Evolutionary conservation across 2,113 vertebrate species (phyloP), one percentile per base, ranked within the genome.

Genomic region (Myotis lucifugus): DNA sequence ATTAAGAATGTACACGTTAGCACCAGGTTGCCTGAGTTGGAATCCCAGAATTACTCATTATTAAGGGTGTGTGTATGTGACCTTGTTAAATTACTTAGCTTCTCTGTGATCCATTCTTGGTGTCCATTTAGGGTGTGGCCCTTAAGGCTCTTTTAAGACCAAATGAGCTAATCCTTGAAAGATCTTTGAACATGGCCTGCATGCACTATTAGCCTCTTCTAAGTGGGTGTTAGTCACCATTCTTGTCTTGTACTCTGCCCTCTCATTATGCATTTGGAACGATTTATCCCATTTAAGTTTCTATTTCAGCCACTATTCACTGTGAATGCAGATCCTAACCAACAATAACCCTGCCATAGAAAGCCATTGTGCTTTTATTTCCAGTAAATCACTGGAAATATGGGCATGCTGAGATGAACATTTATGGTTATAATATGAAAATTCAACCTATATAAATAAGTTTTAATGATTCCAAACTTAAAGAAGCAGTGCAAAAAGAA

Each of bases 321-420:
- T 32, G 3, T 81, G 10, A 74, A 21, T 8, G 34, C 64, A 0
- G 19, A 46, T 23, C 2, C 7, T 56, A 50, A 10, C n/a, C 13
- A 73, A 1, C 8, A 29, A 27, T 8, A 32, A 8, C 21, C 0
- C 14, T 83, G 8, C 23, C 8, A 5, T 1, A 5, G 34, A 40
- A 86, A 59, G 9, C 18, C 8, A 5, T 29, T 7, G 4, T 12
- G 7, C 15, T 78, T 83, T 76, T 6, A 11, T 48, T 84, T 81
- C 85, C 19, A 88, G 7, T 34, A 52, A 88, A 42, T 59, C 0
- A 17, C 2, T 52, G 8, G 17, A 52, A 86, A 67, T 37, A 37
- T 5, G 12, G 19, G 5, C 32, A 91, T 81, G 5, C 11, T 40
- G 13, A 46, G 4, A 29, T 88, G 61, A 91, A 37, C 3, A 69